Conservation (phyloP, 2,888 invertebrate species). For the Dryobota labecula region DNA sequence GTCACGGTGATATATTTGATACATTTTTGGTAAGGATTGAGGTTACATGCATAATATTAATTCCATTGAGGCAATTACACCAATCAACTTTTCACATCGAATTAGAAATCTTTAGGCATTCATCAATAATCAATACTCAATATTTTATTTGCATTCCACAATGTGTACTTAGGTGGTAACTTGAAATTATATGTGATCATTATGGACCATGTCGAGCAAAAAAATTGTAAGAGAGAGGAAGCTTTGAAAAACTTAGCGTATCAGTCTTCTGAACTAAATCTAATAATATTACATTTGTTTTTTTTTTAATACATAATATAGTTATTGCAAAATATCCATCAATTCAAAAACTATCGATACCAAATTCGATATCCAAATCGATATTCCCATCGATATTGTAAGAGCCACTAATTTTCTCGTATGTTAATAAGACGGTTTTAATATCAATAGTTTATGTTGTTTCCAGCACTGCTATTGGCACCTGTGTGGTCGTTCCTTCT, state of each 20-base stretch:
- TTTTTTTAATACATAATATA: too few species aligned
- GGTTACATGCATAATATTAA: background rate
- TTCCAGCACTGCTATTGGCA: constrained; percentile 43
- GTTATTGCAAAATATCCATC: background rate
- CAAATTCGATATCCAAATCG: constrained; percentile 37
- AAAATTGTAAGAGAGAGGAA: too few species aligned
- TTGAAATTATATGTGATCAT: too few species aligned
- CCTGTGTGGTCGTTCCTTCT: constrained; percentile 70
- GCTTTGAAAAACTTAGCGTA: too few species aligned
- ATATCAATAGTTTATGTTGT: constrained; percentile 78
- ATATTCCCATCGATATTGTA: constrained; percentile 36
- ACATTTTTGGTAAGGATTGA: constrained; percentile 23
- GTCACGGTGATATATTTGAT: constrained; percentile 21
- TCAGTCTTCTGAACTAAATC: too few species aligned
- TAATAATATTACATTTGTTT: too few species aligned
- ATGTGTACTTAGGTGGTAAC: too few species aligned
- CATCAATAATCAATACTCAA: too few species aligned
- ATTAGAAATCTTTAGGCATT: background rate
- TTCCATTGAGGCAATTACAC: background rate
- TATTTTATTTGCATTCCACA: too few species aligned
- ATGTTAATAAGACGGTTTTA: constrained; percentile 77
- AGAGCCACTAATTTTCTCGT: constrained; percentile 61
- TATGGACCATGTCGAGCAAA: too few species aligned
- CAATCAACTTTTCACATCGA: background rate
- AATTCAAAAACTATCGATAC: constrained; percentile 3